Base-by-base conservation (phyloP, 2,113 vertebrate species). In the Boulengeromyrus knoepffleri region DNA sequence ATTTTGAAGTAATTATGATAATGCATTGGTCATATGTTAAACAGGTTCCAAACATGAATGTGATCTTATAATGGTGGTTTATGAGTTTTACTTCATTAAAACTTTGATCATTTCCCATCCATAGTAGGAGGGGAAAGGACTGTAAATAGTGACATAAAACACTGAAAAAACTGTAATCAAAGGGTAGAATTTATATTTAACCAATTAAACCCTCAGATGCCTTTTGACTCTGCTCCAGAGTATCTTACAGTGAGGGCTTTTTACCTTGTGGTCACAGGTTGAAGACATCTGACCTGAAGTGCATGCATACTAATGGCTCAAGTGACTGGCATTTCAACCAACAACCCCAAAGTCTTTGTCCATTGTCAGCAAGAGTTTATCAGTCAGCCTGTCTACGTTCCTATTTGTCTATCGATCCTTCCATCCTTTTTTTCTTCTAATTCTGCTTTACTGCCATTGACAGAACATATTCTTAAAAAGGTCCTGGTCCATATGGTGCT, bases 241-340 rank as follows among this genome's bases (percentile, higher is more conserved):
- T 92, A 92, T 92, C 93, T 95, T 70, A 92, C 93, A 93, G 94
- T 91, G 93, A 92, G 90, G 92, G 93, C 91, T 91, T 86, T 87
- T 90, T 93, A 92, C 92, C 93, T 93, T 89, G 90, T 91, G 91
- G 95, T 95, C 93, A 92, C 93, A 93, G 95, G 94, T 93, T 95
- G 95, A 94, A 94, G 94, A 95, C 95, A 95, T 95, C 92, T 91
- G 91, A 95, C 95, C 95, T 95, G 95, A 94, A 95, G 92, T 94
- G 93, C 95, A 93, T 94, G 93, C 94, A 95, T 94, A 95, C 93
- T 94, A 95, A 95, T 94, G 95, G 92, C 93, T 94, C 36, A 90
- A 93, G 94, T 96, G 95, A 96, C 92, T 96, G 95, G 95, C 96
- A 94, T 93, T 95, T 96, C 93, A 96, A 95, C 95, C 95, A 96